Evolutionary conservation across 2,888 invertebrate genomes (phyloP).

Genomic region (Drosophila putrida): DNA sequence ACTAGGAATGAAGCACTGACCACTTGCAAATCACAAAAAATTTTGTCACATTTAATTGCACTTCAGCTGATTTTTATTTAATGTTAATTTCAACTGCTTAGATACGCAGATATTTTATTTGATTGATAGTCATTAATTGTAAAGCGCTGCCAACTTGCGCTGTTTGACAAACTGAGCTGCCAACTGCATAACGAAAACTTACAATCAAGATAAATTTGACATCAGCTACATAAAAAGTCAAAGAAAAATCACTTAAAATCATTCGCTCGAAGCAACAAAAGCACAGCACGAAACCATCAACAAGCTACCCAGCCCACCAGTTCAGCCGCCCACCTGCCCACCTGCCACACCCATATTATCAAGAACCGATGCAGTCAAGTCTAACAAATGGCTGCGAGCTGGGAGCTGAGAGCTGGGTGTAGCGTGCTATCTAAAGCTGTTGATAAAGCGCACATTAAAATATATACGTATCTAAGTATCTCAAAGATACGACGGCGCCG

Average conservation of each 20-base stretch:
- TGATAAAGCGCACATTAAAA: conserved; percentile 79
- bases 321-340: conserved; percentile 17
- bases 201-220: conserved; percentile 55
- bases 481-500: conserved; percentile 55
- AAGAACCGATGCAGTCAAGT: conserved; percentile 53
- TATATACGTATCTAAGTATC: conserved; percentile 75
- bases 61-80: no score
- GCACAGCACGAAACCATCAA: conserved; percentile 61
- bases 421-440: conserved; percentile 69
- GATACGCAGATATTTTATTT: background rate
- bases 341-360: conserved; percentile 46
- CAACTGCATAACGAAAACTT: conserved; percentile 45
- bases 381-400: conserved; percentile 58
- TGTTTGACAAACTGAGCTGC: conserved; percentile 49
- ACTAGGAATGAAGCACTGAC: background rate
- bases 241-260: conserved; percentile 62
- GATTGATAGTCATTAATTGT: conserved; percentile 1
- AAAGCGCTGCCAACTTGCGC: conserved; percentile 16
- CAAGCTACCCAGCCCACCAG: conserved; percentile 32
- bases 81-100: background rate
- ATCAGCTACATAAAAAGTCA: conserved; percentile 47
- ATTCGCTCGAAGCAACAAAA: conserved; percentile 62
- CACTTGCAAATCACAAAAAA: background rate
- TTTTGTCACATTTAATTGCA: background rate
- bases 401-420: conserved; percentile 31